Conservation (phyloP, 30 jellyfish, hydroid and myxozoan species). For the Sanderia malayensis region DNA sequence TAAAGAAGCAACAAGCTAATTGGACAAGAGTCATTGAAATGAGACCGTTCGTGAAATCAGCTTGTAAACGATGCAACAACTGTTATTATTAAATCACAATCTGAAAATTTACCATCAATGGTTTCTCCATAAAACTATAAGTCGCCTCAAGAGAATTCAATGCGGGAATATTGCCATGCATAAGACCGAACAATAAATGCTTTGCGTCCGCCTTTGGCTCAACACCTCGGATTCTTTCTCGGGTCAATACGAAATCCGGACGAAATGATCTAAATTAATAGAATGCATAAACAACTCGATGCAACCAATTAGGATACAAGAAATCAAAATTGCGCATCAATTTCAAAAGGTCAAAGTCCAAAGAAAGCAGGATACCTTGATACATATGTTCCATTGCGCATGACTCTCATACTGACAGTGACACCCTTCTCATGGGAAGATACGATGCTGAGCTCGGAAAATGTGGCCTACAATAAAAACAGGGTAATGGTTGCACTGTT, state of each 20-base stretch:
- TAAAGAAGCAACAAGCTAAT: no score
- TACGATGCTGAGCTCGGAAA: conserved; percentile 77
- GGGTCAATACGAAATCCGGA: conserved; percentile 85
- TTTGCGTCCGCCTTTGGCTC: conserved; percentile 64
- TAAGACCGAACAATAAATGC: conserved; percentile 74
- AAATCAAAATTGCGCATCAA: no score
- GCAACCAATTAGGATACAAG: no score
- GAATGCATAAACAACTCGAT: no score
- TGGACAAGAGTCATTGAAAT: no score
- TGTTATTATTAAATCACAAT: background rate
- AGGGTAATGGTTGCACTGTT: no score
- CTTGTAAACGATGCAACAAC: background rate
- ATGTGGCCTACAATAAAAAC: conserved; percentile 70
- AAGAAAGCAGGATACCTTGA: conserved; percentile 79
- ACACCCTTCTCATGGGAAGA: conserved; percentile 93
- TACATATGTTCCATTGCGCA: conserved; percentile 72
- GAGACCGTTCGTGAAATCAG: background rate
- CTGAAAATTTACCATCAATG: conserved; percentile 87
- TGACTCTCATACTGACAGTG: conserved; percentile 81
- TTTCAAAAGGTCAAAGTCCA: no score
- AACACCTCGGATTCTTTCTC: conserved; percentile 77
- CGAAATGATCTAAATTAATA: conserved; percentile 93
- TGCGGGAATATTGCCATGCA: conserved; percentile 94
- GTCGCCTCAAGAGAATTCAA: conserved; percentile 71
- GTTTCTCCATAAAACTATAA: conserved; percentile 79